Percentiles rank a stretch among this genome's conserved stretches.
Conservation (phyloP, 2,797 vertebrate species). For the Argentina silus region DNA sequence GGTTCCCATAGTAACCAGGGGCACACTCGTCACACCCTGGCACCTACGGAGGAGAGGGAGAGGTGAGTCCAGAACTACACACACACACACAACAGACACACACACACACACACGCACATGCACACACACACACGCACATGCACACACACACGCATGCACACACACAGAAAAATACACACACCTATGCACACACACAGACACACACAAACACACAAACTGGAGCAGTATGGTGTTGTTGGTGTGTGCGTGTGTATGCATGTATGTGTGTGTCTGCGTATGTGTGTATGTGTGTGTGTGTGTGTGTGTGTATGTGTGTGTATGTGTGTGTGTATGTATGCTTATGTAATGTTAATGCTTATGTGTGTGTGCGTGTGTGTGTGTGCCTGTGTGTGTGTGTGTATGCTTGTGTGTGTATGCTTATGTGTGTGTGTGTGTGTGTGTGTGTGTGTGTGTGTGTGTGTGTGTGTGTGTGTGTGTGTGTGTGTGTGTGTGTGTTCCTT, state of each 20-base stretch:
- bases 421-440: not conserved
- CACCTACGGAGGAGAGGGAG: constrained; percentile 70
- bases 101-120: not conserved
- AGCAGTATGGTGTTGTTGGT: no score
- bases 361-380: not conserved
- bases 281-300: not conserved
- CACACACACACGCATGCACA: no score
- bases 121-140: not conserved
- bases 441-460: not conserved
- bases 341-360: no score
- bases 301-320: constrained; percentile 2
- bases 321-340: not conserved
- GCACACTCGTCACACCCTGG: constrained; percentile 90
- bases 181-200: no score
- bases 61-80: no score
- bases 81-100: not conserved
- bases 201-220: no score
- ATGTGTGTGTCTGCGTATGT: not conserved
- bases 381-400: no score
- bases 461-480: constrained; percentile 11
- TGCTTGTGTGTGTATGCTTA: no score
- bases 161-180: no score
- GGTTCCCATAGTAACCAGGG: constrained; percentile 89
- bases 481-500: constrained; percentile 27
- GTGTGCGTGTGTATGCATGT: not conserved